Evolutionary conservation across 2,113 vertebrate genomes (phyloP), one percentile per base, ranked within the genome.

Genomic region (Anguilla rostrata): DNA sequence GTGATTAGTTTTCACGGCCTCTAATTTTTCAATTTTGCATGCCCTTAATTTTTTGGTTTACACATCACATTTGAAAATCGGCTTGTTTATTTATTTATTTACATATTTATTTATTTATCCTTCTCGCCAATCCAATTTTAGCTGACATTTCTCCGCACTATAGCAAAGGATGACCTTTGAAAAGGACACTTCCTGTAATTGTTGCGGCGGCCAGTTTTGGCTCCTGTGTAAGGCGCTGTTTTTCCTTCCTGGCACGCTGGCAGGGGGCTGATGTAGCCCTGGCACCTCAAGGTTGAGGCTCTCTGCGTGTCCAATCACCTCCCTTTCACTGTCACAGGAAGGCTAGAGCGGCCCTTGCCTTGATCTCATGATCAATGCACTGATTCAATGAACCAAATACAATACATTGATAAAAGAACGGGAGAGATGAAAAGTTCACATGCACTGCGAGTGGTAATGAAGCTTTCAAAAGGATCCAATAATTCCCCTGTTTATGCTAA

Each of bases 141-240:
- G 93, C 91, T 95, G 97, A 97, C 97, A 97, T 98, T 97, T 97
- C 95, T 97, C 94, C 95, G 95, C 92, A 93, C 93, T 95, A 94
- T 96, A 94, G 95, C 94, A 92, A 97, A 95, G 94, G 93, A 93
- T 98, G 96, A 97, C 97, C 97, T 98, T 98, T 98, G 94, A 92
- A 96, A 96, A 93, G 95, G 96, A 96, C 94, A 86, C 84, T 83
- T 86, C 84, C 81, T 92, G 89, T 86, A 84, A 81, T 83, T 90
- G 88, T 91, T 83, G 91, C 88, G 88, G 90, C 87, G 85, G 88
- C 87, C 86, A 91, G 87, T 92, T 92, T 57, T 86, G 88, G 91
- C 86, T 20, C 53, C 83, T 75, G 40, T 86, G 75, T 39, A 39
- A 78, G 60, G 40, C 87, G 75, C 85, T 85, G 79, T 80, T 85